phyloP scores from a whole-genome alignment of 64 coral and sea anemone species.

The Astreopora myriophthalma region DNA sequence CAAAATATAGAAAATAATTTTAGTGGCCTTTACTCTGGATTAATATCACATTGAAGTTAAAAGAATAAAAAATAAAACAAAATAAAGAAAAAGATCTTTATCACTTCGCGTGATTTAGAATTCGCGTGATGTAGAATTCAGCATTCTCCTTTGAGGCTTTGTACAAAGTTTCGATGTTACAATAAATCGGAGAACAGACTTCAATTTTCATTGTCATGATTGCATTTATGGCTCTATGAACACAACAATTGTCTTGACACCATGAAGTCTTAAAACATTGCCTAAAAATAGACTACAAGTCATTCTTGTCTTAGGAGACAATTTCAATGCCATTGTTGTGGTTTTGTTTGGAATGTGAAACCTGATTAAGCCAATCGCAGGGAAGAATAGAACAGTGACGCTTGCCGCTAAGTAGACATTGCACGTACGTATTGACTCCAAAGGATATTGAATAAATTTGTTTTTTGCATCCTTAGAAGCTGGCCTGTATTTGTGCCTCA shows the following conservation, averaged over 20 bases:
- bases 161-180: no score
- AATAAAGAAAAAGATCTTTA: no score
- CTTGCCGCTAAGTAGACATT: neutral
- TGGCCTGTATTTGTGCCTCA: neutral
- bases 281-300: neutral
- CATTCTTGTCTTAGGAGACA: neutral
- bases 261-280: neutral
- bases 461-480: no score
- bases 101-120: no score
- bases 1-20: no score
- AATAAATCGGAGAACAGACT: no score
- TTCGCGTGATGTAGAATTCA: no score
- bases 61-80: no score
- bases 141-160: no score
- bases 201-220: neutral
- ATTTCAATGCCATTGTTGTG: neutral
- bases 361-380: neutral
- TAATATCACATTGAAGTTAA: no score
- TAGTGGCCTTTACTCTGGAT: no score
- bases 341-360: neutral
- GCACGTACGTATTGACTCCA: neutral
- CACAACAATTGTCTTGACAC: neutral
- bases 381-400: neutral
- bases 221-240: neutral
- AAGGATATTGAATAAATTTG: neutral